A percentile compares a stretch with the other conserved stretches of the same genome.
phyloP scores from a whole-genome alignment of 2,113 vertebrate species.

The Mastomys natalensis region DNA sequence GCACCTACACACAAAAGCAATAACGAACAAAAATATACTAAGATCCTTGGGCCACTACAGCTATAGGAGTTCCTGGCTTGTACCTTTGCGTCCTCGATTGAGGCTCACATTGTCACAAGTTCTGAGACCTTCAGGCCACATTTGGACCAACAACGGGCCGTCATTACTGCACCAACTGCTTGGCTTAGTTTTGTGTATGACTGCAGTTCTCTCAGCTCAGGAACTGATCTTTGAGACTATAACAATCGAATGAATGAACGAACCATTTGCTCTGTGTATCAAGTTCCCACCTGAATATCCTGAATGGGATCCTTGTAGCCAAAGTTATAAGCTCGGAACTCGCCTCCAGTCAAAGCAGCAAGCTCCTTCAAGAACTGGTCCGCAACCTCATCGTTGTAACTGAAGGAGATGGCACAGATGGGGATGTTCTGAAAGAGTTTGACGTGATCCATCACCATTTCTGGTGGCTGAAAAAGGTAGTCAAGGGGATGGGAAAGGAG shows the following conservation, averaged over 20 bases:
- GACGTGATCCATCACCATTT: conserved; percentile 83
- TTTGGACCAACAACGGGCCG: not conserved
- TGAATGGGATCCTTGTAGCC: conserved; percentile 70
- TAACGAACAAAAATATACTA: not conserved
- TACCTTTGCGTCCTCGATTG: not conserved
- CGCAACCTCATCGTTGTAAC: conserved; percentile 87
- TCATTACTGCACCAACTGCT: not conserved
- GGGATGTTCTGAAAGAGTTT: conserved; percentile 83
- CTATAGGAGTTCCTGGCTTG: not conserved
- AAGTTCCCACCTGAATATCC: conserved; percentile 84
- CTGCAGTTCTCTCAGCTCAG: not conserved
- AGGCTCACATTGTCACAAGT: conserved; percentile 1
- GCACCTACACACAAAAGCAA: not conserved
- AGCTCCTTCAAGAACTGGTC: conserved; percentile 88
- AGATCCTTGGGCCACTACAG: not conserved
- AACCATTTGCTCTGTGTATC: not conserved
- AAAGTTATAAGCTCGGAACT: conserved; percentile 85
- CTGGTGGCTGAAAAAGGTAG: conserved; percentile 80
- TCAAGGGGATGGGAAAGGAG: not conserved
- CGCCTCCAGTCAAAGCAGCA: conserved; percentile 86
- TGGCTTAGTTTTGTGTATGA: not conserved
- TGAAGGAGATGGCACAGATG: conserved; percentile 89
- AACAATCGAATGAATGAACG: not conserved
- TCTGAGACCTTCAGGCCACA: not conserved
- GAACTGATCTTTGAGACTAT: not conserved